Conservation (phyloP, 2,888 invertebrate species). For the Caradrina clavipalpis region DNA sequence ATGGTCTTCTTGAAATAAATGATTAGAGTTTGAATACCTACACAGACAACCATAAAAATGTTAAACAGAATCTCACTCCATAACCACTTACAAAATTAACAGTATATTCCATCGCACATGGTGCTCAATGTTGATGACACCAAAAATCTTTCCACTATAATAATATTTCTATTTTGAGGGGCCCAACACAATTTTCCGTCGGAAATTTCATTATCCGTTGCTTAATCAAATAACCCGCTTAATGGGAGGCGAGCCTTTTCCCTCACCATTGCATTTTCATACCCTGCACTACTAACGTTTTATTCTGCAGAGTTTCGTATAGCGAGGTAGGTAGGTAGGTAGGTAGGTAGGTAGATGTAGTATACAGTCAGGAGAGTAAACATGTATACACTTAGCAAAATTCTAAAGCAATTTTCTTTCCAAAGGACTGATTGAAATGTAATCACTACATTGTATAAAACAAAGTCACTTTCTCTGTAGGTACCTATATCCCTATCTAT, state of each 20-base stretch:
- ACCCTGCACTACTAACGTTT: constrained; percentile 51
- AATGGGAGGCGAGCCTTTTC: constrained; percentile 68
- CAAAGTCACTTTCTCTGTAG: too few relatives aligned
- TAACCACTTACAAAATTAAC: background rate
- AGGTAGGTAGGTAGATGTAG: too few relatives aligned
- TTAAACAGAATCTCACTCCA: background rate
- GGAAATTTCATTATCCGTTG: constrained; percentile 83
- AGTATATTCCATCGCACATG: too few relatives aligned
- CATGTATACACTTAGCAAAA: too few relatives aligned
- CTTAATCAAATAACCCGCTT: constrained; percentile 85
- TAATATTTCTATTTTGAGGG: constrained; percentile 41
- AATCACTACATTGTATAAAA: too few relatives aligned
- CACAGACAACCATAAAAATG: too few relatives aligned
- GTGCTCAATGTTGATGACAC: background rate
- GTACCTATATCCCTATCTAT: too few relatives aligned
- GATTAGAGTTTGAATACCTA: too few relatives aligned
- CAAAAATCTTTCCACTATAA: constrained; percentile 28
- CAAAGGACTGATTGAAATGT: too few relatives aligned
- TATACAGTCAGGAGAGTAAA: too few relatives aligned
- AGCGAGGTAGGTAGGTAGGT: background rate
- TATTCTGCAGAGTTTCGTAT: constrained; percentile 17
- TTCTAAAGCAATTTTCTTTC: too few relatives aligned
- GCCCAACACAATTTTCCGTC: constrained; percentile 61
- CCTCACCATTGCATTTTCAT: constrained; percentile 67
- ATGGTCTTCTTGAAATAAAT: too few relatives aligned